phyloP scores from a whole-genome alignment of 2,797 vertebrate genomes.

The Brachymystax lenok region DNA sequence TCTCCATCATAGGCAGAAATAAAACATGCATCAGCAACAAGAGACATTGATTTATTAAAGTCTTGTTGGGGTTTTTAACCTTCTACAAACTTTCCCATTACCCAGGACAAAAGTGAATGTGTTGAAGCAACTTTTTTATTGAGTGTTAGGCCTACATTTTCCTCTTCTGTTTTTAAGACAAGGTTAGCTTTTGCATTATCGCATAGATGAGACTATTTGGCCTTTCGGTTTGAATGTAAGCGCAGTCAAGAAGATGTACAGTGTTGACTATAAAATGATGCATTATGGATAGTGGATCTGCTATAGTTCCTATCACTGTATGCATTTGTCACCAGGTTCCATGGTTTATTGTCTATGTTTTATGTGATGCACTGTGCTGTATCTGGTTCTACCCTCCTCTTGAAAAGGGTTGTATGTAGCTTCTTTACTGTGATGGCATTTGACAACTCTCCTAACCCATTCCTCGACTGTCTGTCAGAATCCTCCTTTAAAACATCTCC shows the following conservation, averaged over 20 bases:
- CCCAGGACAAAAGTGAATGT: background rate
- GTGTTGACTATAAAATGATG: too few relatives aligned
- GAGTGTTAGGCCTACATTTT: background rate
- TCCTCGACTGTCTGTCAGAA: slow-evolving; percentile 25
- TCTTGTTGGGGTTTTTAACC: too few relatives aligned
- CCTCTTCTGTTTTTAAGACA: background rate
- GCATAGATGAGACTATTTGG: too few relatives aligned
- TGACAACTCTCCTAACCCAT: slow-evolving; percentile 33
- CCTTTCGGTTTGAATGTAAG: too few relatives aligned
- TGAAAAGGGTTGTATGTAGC: slow-evolving; percentile 5
- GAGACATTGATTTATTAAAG: too few relatives aligned
- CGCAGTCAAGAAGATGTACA: too few relatives aligned
- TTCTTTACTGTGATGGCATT: slow-evolving; percentile 25
- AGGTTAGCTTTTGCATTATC: too few relatives aligned
- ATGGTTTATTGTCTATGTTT: slow-evolving; percentile 4
- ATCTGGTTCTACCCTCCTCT: slow-evolving; percentile 3
- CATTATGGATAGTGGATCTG: background rate
- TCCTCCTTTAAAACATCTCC: slow-evolving; percentile 33
- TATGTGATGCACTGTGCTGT: background rate
- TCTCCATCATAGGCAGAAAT: too few relatives aligned
- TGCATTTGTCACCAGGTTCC: background rate
- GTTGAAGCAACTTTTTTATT: background rate
- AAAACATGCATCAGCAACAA: too few relatives aligned
- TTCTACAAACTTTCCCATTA: too few relatives aligned
- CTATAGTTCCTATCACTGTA: too few relatives aligned